Base-by-base conservation (phyloP, 1,140 invertebrate species). In the Oedothorax gibbosus region DNA sequence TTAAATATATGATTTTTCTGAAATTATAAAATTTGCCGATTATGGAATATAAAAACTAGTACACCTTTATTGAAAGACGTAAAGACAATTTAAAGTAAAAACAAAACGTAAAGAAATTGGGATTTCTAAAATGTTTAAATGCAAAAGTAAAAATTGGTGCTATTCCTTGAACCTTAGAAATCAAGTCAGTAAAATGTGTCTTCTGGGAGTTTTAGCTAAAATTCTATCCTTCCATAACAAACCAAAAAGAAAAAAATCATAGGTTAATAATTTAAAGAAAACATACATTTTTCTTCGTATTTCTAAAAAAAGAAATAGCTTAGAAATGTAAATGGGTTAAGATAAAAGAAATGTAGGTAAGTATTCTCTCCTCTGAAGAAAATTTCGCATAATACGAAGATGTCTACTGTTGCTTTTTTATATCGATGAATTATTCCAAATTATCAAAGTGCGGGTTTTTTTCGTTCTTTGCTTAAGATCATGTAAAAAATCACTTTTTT, bases 281-380 rank as follows among this genome's bases (percentile, higher is more conserved):
- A 66, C 12, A 66, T 18, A 50, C 10, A 71, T 12, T 9, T 51
- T 71, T 12, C 69, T 51, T 35, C 35, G 1, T 1, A 2, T 35
- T 35, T 35, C 35, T 35, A 35, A 35, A 35, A 35, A 35, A 35
- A 35, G 35, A 35, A 35, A 35, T 35, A 60, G 54, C 20, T 57
- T 75, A n/a, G 5, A 69, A 81, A 81, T 81, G 78, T 81, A 81
- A 81, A 81, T 81, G 78, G 66, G 51, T 51, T 20, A n/a, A 71
- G 66, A 71, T 81, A 53, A 81, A 81, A 71, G 78, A 4, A 14
- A 5, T 65, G 8, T 50, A 18, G 14, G 35, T 14, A 51, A 49
- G n/a, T 18, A 71, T 71, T 54, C 50, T 9, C 57, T 69, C 66
- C 18, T 7, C 35, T 35, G 5, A 35, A 35, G 35, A 71, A 50